phyloP scores from a whole-genome alignment of 2,888 invertebrate species.

The Hipparchia semele region DNA sequence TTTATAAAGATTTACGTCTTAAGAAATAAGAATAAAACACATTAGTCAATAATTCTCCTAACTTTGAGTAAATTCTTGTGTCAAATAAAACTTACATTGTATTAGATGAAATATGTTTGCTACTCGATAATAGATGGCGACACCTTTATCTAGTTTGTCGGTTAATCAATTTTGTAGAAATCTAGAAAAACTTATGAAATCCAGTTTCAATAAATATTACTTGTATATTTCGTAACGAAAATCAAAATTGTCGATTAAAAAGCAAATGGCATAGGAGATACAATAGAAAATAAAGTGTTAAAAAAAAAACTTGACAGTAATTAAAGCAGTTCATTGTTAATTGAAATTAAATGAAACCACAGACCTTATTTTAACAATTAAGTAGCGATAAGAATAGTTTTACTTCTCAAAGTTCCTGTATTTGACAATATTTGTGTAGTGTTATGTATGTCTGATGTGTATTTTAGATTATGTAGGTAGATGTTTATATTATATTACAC shows the following conservation, averaged over 20 bases:
- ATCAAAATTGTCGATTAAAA: too few relatives aligned
- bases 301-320: not conserved
- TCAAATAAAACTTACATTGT: not conserved
- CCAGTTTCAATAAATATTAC: not conserved
- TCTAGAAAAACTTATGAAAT: not conserved
- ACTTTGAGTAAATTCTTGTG: not conserved
- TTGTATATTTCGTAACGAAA: too few relatives aligned
- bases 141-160: slow-evolving; percentile 11
- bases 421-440: slow-evolving; percentile 67
- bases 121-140: slow-evolving; percentile 32
- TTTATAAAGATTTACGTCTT: too few relatives aligned
- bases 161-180: not conserved
- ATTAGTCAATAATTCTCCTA: too few relatives aligned
- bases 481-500: not conserved
- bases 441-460: slow-evolving; percentile 21
- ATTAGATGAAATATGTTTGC: not conserved
- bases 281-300: too few relatives aligned
- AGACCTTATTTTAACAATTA: slow-evolving; percentile 12
- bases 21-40: too few relatives aligned
- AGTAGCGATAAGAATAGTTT: slow-evolving; percentile 39
- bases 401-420: slow-evolving; percentile 67
- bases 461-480: slow-evolving; percentile 5
- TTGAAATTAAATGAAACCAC: not conserved
- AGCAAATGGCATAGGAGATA: too few relatives aligned
- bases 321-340: not conserved